Evolutionary conservation across 1,140 invertebrate species (phyloP).

Genomic region (Zaprionus ornatus): DNA sequence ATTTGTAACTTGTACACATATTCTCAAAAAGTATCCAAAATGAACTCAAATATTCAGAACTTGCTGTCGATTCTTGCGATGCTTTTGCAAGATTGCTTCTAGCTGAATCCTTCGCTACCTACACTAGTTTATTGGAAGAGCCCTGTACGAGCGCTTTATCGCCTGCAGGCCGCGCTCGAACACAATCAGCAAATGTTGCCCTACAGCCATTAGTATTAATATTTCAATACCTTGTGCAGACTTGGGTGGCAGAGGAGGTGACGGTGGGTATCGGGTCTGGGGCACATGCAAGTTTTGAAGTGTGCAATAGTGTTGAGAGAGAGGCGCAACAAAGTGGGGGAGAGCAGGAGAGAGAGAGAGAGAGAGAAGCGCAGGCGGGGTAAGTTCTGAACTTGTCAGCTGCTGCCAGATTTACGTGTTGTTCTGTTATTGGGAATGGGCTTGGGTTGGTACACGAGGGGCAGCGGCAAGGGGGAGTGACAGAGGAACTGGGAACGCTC

Average conservation of each 20-base stretch:
- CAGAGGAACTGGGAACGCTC: conserved; percentile 14
- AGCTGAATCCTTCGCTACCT: conserved; percentile 39
- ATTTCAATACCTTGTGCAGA: conserved; percentile 63
- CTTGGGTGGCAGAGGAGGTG: neutral
- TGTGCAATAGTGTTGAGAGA: conserved; percentile 38
- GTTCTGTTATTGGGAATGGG: conserved; percentile 54
- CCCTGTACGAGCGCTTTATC: conserved; percentile 7
- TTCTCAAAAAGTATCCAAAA: neutral
- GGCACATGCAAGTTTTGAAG: conserved; percentile 63
- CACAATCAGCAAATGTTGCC: conserved; percentile 74
- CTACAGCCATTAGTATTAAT: conserved; percentile 75
- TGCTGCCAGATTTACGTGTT: conserved; percentile 75
- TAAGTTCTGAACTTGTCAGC: conserved; percentile 42
- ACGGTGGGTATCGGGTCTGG: neutral
- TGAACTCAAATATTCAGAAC: neutral
- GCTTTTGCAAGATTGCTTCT: neutral
- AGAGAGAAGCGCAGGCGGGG: neutral
- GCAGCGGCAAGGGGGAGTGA: neutral
- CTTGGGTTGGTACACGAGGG: neutral
- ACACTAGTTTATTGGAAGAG: conserved; percentile 69
- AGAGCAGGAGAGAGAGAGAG: neutral
- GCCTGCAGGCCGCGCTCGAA: conserved; percentile 29
- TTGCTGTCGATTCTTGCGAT: neutral
- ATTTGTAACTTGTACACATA: neutral
- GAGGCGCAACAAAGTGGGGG: conserved; percentile 17